These are phyloP conservation scores for Dasysyrphus albostriatus DNA, from an alignment of 2,888 invertebrate genomes.

Conservation along the genomic window DNA sequence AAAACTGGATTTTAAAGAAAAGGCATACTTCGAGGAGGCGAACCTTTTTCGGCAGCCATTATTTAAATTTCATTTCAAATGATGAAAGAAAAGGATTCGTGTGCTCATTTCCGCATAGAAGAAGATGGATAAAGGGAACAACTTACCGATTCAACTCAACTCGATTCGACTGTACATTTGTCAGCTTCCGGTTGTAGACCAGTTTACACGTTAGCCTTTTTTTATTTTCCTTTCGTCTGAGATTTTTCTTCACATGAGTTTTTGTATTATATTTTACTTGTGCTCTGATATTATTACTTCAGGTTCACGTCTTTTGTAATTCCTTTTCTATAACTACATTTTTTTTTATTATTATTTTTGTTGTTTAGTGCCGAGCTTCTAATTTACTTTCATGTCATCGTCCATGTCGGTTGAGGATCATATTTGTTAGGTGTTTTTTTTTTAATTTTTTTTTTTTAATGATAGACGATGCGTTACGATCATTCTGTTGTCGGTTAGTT, in stretches of 20 bases:
- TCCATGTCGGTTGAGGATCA: slow-evolving; percentile 54
- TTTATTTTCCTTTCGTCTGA: slow-evolving; percentile 30
- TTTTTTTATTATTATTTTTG: slow-evolving; percentile 12
- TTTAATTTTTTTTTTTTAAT: slow-evolving; percentile 22
- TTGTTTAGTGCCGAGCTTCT: slow-evolving; percentile 26
- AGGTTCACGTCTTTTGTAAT: slow-evolving; percentile 43
- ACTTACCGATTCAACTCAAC: slow-evolving; percentile 42
- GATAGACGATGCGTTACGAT: slow-evolving; percentile 65
- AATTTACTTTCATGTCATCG: slow-evolving; percentile 57
- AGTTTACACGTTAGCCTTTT: slow-evolving; percentile 44
- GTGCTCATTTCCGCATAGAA: slow-evolving; percentile 53
- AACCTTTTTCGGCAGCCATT: slow-evolving; percentile 39
- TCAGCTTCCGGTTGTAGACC: slow-evolving; percentile 74
- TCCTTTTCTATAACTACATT: slow-evolving; percentile 24
- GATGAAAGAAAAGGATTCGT: slow-evolving; percentile 17
- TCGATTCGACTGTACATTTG: slow-evolving; percentile 57
- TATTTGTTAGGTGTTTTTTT: slow-evolving; percentile 19
- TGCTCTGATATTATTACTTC: slow-evolving; percentile 69
- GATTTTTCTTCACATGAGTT: neutral
- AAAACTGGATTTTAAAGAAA: slow-evolving; percentile 58
- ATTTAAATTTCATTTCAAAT: neutral
- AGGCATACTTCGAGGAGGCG: slow-evolving; percentile 17
- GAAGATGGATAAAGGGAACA: slow-evolving; percentile 25
- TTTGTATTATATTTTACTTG: slow-evolving; percentile 1
- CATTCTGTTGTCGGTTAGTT: slow-evolving; percentile 26